Evolutionary conservation across 2,888 invertebrate genomes (phyloP).

Genomic region (Sesia apiformis): DNA sequence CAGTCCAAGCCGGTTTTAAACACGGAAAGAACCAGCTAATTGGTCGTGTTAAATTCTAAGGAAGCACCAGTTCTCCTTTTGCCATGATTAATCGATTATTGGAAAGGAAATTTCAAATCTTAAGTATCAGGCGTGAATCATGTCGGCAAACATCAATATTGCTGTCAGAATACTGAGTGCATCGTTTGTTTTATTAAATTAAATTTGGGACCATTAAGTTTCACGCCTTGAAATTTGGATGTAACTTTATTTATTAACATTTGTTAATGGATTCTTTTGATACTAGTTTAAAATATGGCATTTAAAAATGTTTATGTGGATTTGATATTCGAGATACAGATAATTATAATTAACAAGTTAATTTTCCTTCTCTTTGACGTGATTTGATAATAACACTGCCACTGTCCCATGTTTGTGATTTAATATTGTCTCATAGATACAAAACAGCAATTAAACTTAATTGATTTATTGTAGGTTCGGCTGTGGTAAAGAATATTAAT

Average conservation of each 20-base stretch:
- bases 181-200: background rate
- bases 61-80: background rate
- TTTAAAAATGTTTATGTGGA: too few species aligned
- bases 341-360: too few species aligned
- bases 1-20: constrained; percentile 24
- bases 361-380: too few species aligned
- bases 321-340: too few species aligned
- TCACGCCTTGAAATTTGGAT: background rate
- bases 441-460: background rate
- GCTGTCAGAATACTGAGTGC: background rate
- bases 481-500: background rate
- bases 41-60: constrained; percentile 37
- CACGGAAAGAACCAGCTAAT: constrained; percentile 52
- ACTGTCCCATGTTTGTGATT: background rate
- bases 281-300: too few species aligned
- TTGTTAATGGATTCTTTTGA: too few species aligned
- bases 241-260: too few species aligned
- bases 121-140: background rate
- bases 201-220: background rate
- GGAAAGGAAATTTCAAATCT: background rate
- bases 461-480: background rate
- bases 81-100: background rate
- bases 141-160: background rate
- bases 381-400: too few species aligned
- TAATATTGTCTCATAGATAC: background rate